Base-by-base conservation (phyloP, 2,797 vertebrate genomes). In the Triplophysa bombifrons region DNA sequence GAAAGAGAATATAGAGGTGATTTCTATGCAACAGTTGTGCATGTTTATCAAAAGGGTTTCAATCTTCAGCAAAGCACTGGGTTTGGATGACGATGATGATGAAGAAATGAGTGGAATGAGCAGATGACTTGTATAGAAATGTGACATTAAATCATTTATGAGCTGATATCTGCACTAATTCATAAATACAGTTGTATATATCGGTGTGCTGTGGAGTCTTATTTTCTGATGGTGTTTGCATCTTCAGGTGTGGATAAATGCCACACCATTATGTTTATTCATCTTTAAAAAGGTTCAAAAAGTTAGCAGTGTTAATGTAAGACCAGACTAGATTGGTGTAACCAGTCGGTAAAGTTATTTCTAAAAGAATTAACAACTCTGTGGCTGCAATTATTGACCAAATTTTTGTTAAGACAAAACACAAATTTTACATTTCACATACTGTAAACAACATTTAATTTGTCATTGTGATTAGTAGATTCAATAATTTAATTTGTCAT, bases 1-100 rank as follows among this genome's bases (percentile, higher is more conserved):
- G 86, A 85, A 87, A 77, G 86, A 87, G 86, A 85, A 85, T 80
- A 87, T 87, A 87, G 79, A 85, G 82, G 81, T 84, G 86, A 87
- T 87, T 87, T 84, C 86, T 87, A 87, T 87, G 86, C 86, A 85
- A 87, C 86, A 87, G 74, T 81, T 83, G 86, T 87, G 86, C 86
- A 87, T 87, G 86, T 87, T 87, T 85, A 84, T 87, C 81, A 83
- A 87, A 85, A 81, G 82, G 86, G 84, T 83, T 81, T 77, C 76
- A 78, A 76, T 66, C 80, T 83, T 82, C 74, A 71, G 76, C 81
- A 72, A 84, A 70, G 69, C 76, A 81, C 79, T 82, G 84, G 76
- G 78, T 55, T 76, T 76, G 72, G 41, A 64, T 68, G 65, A 61
- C 19, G 60, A 82, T 81, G 27, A 30, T 30, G 30, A 30, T 30